A percentile compares a stretch with the other conserved stretches of the same genome.
phyloP scores from a whole-genome alignment of 2,888 invertebrate species.

The Notodonta dromedarius region DNA sequence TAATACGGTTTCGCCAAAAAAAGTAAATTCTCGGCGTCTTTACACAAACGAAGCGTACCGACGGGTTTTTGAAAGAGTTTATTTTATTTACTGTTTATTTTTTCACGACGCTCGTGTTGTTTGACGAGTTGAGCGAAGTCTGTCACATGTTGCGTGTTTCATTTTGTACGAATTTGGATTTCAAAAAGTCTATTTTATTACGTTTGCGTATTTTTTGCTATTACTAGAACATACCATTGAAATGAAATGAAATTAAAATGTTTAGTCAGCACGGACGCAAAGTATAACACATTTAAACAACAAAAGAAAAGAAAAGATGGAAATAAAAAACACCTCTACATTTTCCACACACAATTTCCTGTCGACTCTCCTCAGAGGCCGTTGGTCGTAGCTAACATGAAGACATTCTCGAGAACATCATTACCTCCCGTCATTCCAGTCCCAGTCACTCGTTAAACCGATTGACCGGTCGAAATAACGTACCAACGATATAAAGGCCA shows the following conservation, averaged over 20 bases:
- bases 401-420: neutral
- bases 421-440: neutral
- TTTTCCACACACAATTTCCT: neutral
- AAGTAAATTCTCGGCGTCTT: constrained; percentile 26
- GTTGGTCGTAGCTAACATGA: neutral
- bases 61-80: neutral
- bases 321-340: neutral
- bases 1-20: constrained; percentile 35
- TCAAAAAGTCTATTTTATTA: neutral
- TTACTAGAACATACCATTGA: no score
- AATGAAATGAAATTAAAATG: no score
- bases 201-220: no score
- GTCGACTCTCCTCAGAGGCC: neutral
- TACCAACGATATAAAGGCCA: neutral
- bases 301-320: no score
- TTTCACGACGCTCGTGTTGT: neutral
- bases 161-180: neutral
- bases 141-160: neutral
- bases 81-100: neutral
- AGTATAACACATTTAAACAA: no score
- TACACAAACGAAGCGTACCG: constrained; percentile 5
- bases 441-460: constrained; percentile 2
- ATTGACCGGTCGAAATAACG: constrained; percentile 7
- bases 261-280: no score
- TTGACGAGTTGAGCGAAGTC: neutral